Evolutionary conservation across 1,140 invertebrate genomes (phyloP).

Genomic region (Polypedilum pembai): DNA sequence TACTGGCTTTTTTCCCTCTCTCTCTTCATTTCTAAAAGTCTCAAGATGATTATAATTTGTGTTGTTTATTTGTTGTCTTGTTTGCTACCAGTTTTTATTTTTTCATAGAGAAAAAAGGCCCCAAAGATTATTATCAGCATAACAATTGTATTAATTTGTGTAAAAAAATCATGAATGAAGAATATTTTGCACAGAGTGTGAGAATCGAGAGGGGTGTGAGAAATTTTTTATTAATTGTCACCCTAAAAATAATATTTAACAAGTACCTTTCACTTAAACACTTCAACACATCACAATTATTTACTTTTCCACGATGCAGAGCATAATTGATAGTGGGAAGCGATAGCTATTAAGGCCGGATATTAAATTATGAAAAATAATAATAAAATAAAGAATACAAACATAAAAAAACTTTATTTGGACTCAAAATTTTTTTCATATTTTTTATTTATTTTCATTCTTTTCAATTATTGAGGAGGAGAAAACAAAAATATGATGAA

Average conservation of each 20-base stretch:
- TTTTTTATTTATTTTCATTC: constrained; percentile 9
- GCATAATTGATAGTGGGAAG: neutral
- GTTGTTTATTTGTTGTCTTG: constrained; percentile 11
- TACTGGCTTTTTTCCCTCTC: constrained; percentile 7
- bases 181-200: neutral
- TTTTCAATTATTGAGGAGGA: neutral
- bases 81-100: constrained; percentile 12
- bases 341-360: neutral
- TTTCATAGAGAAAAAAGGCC: neutral
- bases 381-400: neutral
- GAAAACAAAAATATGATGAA: too few species aligned
- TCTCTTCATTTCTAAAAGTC: neutral
- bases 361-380: neutral
- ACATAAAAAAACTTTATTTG: neutral
- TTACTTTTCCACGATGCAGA: neutral
- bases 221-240: neutral
- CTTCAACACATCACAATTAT: neutral
- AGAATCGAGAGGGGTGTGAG: neutral
- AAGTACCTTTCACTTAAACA: neutral
- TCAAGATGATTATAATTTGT: constrained; percentile 21
- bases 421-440: neutral
- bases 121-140: constrained; percentile 8
- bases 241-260: neutral
- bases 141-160: constrained; percentile 16
- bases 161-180: constrained; percentile 4